Percentiles rank a stretch among this genome's conserved stretches.
These are phyloP conservation scores for Chloebia gouldiae DNA, from an alignment of 2,113 vertebrate species.

Conservation along the genomic window DNA sequence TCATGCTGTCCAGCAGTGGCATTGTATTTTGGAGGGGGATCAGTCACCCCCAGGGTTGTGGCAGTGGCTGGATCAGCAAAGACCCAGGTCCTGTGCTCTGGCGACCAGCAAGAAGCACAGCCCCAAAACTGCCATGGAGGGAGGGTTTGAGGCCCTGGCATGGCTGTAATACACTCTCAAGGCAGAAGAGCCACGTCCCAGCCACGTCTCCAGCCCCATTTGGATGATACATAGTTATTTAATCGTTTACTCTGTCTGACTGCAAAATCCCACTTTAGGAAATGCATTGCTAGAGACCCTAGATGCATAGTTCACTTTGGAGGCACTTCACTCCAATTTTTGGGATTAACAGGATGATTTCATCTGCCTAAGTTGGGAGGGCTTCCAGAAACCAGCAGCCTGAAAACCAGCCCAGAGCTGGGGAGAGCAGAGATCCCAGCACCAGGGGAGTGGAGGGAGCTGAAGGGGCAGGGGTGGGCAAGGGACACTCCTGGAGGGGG, in stretches of 20 bases:
- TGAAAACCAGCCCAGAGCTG: not conserved
- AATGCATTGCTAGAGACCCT: not conserved
- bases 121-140: not conserved
- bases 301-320: not conserved
- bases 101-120: not conserved
- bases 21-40: not conserved
- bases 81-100: fast-evolving
- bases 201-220: not conserved
- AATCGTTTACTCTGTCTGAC: not conserved
- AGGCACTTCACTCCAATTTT: conserved; percentile 1
- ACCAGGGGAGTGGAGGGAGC: not conserved
- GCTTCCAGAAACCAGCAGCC: not conserved
- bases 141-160: not conserved
- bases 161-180: not conserved
- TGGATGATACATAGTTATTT: not conserved
- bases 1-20: not conserved
- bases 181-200: not conserved
- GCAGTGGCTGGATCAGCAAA: not conserved
- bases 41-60: not conserved
- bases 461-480: too few relatives aligned
- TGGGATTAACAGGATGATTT: conserved; percentile 5
- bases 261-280: not conserved
- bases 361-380: not conserved
- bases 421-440: not conserved
- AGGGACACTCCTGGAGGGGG: not conserved